A percentile compares a stretch with the other conserved stretches of the same genome.
Evolutionary conservation across 2,113 vertebrate species (phyloP).

Genomic region (Talpa occidentalis): DNA sequence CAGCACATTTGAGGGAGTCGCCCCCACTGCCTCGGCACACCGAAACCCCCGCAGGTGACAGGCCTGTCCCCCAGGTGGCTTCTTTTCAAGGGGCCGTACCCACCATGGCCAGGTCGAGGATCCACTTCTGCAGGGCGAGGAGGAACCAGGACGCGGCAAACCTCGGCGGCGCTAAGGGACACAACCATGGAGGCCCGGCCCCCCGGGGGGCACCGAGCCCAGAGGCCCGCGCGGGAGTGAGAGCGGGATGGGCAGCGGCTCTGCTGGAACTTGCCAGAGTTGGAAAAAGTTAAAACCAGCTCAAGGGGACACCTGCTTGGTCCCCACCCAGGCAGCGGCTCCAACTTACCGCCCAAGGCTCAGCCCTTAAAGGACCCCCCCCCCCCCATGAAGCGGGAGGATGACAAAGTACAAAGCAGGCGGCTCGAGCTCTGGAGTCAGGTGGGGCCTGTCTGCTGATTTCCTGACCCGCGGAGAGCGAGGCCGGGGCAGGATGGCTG

Average conservation of each 20-base stretch:
- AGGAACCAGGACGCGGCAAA: conserved; percentile 91
- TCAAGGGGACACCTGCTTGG: not conserved
- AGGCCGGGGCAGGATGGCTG: too few relatives aligned
- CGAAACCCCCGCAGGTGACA: too few relatives aligned
- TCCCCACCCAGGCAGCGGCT: too few relatives aligned
- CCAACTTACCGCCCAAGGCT: not conserved
- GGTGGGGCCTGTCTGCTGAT: not conserved
- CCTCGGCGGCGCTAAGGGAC: conserved; percentile 85
- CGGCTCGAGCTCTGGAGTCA: not conserved
- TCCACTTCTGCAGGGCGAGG: conserved; percentile 91
- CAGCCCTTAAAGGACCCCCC: not conserved
- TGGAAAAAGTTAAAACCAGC: not conserved
- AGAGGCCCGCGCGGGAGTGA: not conserved
- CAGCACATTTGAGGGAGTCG: too few relatives aligned
- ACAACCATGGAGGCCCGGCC: not conserved
- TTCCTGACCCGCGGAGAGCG: too few relatives aligned
- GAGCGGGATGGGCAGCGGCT: not conserved
- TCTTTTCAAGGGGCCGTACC: too few relatives aligned
- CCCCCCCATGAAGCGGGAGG: too few relatives aligned
- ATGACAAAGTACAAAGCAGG: not conserved
- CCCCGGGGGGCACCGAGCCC: not conserved
- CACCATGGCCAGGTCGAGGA: conserved; percentile 94
- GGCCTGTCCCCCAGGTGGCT: too few relatives aligned
- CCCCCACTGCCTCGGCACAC: too few relatives aligned
- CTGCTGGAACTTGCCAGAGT: not conserved